These are phyloP conservation scores for Periparus ater DNA, from an alignment of 2,797 vertebrate genomes.

Conservation along the genomic window DNA sequence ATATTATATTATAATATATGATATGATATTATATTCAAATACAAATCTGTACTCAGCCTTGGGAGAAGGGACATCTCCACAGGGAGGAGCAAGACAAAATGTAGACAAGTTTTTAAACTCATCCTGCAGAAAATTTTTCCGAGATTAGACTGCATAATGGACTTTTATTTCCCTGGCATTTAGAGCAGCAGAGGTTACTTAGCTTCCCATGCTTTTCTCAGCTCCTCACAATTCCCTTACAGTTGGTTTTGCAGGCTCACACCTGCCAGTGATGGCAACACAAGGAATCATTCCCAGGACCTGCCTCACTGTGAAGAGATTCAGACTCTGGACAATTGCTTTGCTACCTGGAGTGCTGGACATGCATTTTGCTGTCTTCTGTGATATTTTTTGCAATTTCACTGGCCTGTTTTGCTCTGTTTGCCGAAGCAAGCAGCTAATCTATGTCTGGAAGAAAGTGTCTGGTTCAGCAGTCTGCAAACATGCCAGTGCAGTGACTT, in stretches of 20 bases:
- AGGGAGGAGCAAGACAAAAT: fast-evolving
- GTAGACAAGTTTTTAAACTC: not conserved
- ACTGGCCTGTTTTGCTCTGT: not conserved
- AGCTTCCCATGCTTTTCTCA: not conserved
- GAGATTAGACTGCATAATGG: not conserved
- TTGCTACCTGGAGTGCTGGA: not conserved
- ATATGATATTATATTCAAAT: no score
- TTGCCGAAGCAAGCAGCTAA: not conserved
- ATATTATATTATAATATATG: no score
- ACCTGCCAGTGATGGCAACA: not conserved
- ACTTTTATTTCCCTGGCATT: not conserved
- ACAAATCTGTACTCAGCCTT: not conserved
- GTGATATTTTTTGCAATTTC: not conserved
- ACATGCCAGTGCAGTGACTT: not conserved
- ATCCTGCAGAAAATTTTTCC: not conserved
- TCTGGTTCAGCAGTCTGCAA: not conserved
- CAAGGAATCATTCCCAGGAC: not conserved
- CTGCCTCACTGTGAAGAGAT: not conserved
- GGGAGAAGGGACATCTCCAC: not conserved
- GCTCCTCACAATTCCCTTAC: not conserved
- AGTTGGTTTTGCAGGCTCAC: not conserved
- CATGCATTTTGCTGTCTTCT: not conserved
- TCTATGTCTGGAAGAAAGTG: not conserved
- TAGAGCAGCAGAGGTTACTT: not conserved
- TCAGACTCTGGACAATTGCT: not conserved